Conservation (phyloP, 2,113 vertebrate species). For the Callorhinus ursinus region DNA sequence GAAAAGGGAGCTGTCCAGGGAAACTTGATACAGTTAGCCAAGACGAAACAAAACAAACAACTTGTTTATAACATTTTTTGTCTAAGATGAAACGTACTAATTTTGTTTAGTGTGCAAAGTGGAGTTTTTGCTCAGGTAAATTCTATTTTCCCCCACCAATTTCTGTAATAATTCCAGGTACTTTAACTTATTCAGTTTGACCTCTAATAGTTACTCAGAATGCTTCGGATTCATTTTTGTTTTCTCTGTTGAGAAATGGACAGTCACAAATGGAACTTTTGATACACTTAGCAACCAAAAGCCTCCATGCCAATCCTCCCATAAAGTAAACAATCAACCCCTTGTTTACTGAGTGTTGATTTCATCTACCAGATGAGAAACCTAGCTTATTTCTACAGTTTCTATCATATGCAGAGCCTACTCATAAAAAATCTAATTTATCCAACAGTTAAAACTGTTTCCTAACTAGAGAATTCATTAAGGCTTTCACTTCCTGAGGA, state of each 20-base stretch:
- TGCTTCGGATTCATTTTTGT: background rate
- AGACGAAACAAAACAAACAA: background rate
- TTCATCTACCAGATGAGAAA: constrained; percentile 10
- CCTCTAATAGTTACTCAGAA: background rate
- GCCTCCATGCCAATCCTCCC: background rate
- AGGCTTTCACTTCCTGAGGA: background rate
- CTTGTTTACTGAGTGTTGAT: background rate
- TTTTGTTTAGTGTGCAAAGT: background rate
- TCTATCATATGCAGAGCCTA: background rate
- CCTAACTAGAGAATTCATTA: background rate
- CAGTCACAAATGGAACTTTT: background rate
- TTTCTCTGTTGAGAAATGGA: constrained; percentile 48
- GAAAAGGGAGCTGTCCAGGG: background rate
- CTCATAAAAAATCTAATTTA: constrained; percentile 38
- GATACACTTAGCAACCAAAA: background rate
- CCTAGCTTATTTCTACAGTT: background rate
- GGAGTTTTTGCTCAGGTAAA: background rate
- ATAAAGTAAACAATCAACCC: background rate
- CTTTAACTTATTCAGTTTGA: background rate
- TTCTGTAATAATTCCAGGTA: background rate
- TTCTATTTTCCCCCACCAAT: background rate
- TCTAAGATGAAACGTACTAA: background rate
- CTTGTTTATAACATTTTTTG: background rate
- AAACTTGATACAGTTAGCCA: background rate
- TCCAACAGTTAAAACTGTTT: background rate